phyloP scores from a whole-genome alignment of 2,888 invertebrate genomes.

The Lepidochitona cinerea region DNA sequence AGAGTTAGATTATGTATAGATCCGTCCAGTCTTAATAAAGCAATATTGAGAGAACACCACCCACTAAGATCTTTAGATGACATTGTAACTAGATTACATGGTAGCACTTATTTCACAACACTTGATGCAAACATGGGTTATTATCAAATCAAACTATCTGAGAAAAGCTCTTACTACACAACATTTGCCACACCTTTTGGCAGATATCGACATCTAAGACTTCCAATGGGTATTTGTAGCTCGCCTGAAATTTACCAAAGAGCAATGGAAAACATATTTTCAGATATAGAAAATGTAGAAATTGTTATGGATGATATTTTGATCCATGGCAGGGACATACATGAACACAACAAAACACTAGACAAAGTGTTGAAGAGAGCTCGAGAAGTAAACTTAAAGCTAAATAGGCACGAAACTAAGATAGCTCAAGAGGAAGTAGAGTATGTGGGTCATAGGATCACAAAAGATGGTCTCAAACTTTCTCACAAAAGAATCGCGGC shows the following conservation, averaged over 20 bases:
- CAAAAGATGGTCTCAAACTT: slow-evolving; percentile 19
- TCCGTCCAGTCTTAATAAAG: slow-evolving; percentile 24
- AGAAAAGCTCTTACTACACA: slow-evolving; percentile 16
- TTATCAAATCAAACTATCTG: slow-evolving; percentile 16
- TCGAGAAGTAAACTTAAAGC: slow-evolving; percentile 14
- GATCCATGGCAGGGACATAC: slow-evolving; percentile 11
- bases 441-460: slow-evolving; percentile 25
- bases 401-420: slow-evolving; percentile 13
- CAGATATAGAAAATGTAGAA: slow-evolving; percentile 21
- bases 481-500: slow-evolving; percentile 10
- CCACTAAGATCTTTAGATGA: slow-evolving; percentile 24
- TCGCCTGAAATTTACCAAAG: slow-evolving; percentile 22
- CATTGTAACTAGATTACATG: slow-evolving; percentile 16
- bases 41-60: slow-evolving; percentile 22
- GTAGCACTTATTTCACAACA: slow-evolving; percentile 18
- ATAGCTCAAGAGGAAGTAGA: slow-evolving; percentile 16
- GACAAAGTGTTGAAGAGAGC: slow-evolving; percentile 12
- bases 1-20: slow-evolving; percentile 8
- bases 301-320: slow-evolving; percentile 21
- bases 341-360: slow-evolving; percentile 2
- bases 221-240: slow-evolving; percentile 28
- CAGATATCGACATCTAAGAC: slow-evolving; percentile 18
- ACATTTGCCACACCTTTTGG: slow-evolving; percentile 24
- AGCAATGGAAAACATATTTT: slow-evolving; percentile 25
- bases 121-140: slow-evolving; percentile 26